phyloP scores from a whole-genome alignment of 2,888 invertebrate species.

The Acheta domesticus region DNA sequence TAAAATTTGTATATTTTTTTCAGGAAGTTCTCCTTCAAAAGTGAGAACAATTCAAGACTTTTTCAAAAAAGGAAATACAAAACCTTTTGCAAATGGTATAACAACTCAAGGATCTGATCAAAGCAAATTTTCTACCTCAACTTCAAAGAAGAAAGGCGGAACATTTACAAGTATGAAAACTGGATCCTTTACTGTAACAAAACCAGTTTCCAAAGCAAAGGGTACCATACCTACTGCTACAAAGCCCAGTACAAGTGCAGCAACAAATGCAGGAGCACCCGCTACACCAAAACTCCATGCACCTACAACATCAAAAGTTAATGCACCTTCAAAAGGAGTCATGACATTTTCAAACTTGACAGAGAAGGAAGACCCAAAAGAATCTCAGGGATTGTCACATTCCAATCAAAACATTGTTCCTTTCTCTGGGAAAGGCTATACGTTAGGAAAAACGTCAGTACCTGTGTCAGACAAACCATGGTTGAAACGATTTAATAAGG shows the following conservation, averaged over 20 bases:
- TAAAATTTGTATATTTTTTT: too few relatives aligned
- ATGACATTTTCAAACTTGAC: neutral
- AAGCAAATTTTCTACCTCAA: too few relatives aligned
- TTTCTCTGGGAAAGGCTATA: conserved; percentile 39
- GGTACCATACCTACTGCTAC: too few relatives aligned
- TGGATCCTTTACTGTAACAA: too few relatives aligned
- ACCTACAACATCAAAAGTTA: neutral
- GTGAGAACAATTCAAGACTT: conserved; percentile 28
- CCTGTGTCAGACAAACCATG: neutral
- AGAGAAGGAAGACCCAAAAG: neutral
- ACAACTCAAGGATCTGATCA: neutral
- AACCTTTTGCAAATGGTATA: neutral
- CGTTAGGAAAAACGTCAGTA: conserved; percentile 34
- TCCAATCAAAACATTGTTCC: conserved; percentile 32
- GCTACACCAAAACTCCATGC: neutral
- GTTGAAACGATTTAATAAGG: neutral
- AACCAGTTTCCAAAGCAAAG: too few relatives aligned
- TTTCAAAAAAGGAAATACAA: conserved; percentile 26
- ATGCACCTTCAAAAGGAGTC: neutral
- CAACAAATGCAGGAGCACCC: too few relatives aligned
- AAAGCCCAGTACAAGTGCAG: too few relatives aligned
- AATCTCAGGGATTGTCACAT: neutral
- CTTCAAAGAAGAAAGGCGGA: too few relatives aligned
- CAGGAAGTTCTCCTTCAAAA: conserved; percentile 35
- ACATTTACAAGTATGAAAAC: too few relatives aligned